A percentile compares a stretch with the other conserved stretches of the same genome.
Conservation (phyloP, 1,140 invertebrate species). For the Leptoteleia sp. region DNA sequence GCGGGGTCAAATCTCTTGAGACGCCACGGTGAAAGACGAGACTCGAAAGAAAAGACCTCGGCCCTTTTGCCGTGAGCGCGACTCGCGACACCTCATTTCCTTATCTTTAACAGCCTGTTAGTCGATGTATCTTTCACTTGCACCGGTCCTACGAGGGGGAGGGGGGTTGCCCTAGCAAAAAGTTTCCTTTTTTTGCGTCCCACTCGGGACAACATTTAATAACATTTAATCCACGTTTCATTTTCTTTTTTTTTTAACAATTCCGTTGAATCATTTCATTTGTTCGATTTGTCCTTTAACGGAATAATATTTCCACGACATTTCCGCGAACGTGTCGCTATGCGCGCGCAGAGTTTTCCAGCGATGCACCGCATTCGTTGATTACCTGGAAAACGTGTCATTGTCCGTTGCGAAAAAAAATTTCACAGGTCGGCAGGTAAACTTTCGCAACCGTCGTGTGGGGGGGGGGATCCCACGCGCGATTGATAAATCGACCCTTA, state of each 20-base stretch:
- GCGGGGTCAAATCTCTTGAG: slow-evolving; percentile 72
- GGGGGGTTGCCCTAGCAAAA: slow-evolving; percentile 8
- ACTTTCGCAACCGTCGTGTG: too few species aligned
- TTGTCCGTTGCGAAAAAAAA: slow-evolving; percentile 13
- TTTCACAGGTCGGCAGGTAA: too few species aligned
- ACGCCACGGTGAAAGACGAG: slow-evolving; percentile 59
- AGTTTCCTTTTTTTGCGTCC: background rate
- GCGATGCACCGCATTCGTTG: slow-evolving; percentile 26
- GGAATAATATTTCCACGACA: slow-evolving; percentile 29
- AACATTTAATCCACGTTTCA: too few species aligned
- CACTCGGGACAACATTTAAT: background rate
- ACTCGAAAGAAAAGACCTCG: slow-evolving; percentile 68
- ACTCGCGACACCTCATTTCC: slow-evolving; percentile 81
- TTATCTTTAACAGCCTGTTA: slow-evolving; percentile 82
- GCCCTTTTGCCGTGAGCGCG: slow-evolving; percentile 66
- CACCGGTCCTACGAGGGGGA: slow-evolving; percentile 1
- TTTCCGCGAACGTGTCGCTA: slow-evolving; percentile 41
- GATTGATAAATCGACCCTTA: too few species aligned
- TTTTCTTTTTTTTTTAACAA: too few species aligned
- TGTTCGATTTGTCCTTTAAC: slow-evolving; percentile 21
- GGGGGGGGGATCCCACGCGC: too few species aligned
- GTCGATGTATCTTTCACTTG: slow-evolving; percentile 60
- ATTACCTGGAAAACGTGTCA: slow-evolving; percentile 35
- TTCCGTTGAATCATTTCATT: background rate
- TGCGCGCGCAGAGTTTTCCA: slow-evolving; percentile 28